Percentiles rank a stretch among this genome's conserved stretches.
phyloP scores from a whole-genome alignment of 2,888 invertebrate genomes.

The Abrostola triplasia region DNA sequence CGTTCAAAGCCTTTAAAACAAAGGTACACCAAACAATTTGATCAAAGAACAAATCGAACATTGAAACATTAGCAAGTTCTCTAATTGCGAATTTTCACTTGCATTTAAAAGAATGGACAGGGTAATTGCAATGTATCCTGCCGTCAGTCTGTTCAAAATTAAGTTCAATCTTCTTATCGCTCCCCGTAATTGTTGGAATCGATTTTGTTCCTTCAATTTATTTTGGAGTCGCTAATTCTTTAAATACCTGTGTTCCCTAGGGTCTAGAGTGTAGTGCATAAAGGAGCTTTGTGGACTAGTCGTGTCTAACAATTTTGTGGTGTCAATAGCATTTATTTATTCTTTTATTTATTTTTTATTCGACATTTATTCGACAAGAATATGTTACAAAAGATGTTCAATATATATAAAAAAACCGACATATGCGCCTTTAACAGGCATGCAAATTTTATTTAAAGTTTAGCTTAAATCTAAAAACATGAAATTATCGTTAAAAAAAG shows the following conservation, averaged over 20 bases:
- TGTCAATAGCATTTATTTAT: no score
- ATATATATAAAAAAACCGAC: no score
- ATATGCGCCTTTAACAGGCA: no score
- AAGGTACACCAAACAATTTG: conserved; percentile 6
- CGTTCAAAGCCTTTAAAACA: background rate
- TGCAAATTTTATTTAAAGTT: no score
- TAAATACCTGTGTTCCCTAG: conserved; percentile 23
- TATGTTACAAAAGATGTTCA: no score
- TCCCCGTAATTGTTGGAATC: conserved; percentile 51
- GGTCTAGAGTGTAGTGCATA: conserved; percentile 1
- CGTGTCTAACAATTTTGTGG: no score
- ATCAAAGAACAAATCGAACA: conserved; percentile 20
- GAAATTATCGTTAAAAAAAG: no score
- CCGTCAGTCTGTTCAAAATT: conserved; percentile 62
- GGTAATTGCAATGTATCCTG: conserved; percentile 81
- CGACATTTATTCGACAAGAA: no score
- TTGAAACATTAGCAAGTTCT: conserved; percentile 39
- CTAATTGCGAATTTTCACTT: conserved; percentile 69
- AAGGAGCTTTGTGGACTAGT: conserved; percentile 7
- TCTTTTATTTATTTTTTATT: no score
- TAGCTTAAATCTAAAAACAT: no score
- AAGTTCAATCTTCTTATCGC: conserved; percentile 58
- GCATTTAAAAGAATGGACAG: conserved; percentile 72
- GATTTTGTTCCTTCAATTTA: conserved; percentile 47
- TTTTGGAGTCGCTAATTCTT: conserved; percentile 60